Evolutionary conservation across 2,888 invertebrate species (phyloP).

Genomic region (Lydus trimaculatus): DNA sequence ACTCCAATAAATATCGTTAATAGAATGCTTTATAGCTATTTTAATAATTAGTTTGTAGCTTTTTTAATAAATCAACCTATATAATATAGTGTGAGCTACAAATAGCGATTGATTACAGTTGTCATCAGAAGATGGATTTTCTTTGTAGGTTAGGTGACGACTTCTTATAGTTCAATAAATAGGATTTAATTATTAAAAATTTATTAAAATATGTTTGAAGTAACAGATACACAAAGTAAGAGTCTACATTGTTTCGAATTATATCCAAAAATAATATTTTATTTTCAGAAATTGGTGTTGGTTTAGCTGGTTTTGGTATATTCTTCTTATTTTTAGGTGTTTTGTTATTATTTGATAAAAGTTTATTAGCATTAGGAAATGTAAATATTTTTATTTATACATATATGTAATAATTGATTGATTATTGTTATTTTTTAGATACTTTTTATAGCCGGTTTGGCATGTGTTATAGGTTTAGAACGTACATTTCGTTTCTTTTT

Average conservation of each 20-base stretch:
- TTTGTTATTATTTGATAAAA: conserved; percentile 94
- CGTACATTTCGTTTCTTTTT: conserved; percentile 98
- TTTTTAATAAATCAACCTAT: neutral
- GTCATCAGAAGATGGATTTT: neutral
- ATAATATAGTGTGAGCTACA: neutral
- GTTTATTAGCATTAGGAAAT: conserved; percentile 98
- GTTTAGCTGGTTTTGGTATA: conserved; percentile 94
- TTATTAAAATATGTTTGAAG: conserved; percentile 73
- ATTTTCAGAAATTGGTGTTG: conserved; percentile 94
- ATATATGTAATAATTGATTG: neutral
- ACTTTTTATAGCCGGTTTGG: conserved; percentile 92
- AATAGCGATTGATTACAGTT: neutral
- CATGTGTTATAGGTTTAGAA: conserved; percentile 95
- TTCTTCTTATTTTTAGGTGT: conserved; percentile 95
- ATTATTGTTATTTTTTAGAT: conserved; percentile 69
- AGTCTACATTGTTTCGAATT: conserved; percentile 39
- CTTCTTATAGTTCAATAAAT: neutral
- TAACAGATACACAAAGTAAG: conserved; percentile 86
- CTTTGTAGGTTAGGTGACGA: neutral
- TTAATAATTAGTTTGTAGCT: no score
- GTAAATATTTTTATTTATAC: conserved; percentile 71
- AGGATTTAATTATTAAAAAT: neutral
- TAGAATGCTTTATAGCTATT: no score
- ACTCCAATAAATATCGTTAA: no score
- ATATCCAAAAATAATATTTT: conserved; percentile 17